phyloP scores from a whole-genome alignment of 2,888 invertebrate species.

The Ernsta delagoae region DNA sequence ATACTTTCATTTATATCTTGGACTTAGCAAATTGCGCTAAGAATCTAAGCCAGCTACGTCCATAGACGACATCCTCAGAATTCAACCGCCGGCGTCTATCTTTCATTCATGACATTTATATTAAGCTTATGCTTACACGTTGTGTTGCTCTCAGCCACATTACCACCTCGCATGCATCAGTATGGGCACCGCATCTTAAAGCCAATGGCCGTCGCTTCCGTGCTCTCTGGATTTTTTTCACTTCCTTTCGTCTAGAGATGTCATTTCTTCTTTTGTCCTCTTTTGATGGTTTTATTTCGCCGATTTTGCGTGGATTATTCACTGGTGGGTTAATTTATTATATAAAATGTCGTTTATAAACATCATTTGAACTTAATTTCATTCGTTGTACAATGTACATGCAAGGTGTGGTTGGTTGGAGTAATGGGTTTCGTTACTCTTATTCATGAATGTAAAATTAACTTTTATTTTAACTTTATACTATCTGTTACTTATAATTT shows the following conservation, averaged over 20 bases:
- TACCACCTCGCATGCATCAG: slow-evolving; percentile 63
- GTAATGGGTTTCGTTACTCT: not conserved
- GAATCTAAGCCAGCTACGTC: not conserved
- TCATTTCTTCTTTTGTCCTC: slow-evolving; percentile 9
- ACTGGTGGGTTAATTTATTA: no score
- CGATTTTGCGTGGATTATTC: slow-evolving; percentile 2
- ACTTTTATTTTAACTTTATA: no score
- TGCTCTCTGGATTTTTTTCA: slow-evolving; percentile 59
- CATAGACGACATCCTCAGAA: slow-evolving; percentile 19
- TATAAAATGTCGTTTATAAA: no score
- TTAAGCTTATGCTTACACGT: slow-evolving; percentile 26
- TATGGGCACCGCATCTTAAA: slow-evolving; percentile 62
- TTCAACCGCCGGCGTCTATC: slow-evolving; percentile 8
- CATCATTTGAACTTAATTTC: not conserved
- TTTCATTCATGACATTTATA: slow-evolving; percentile 25
- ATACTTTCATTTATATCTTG: not conserved
- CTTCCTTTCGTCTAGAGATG: slow-evolving; percentile 56
- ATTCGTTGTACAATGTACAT: not conserved
- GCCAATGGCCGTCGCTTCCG: slow-evolving; percentile 75
- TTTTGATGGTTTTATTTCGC: slow-evolving; percentile 13
- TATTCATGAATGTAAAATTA: no score
- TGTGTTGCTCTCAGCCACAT: slow-evolving; percentile 25
- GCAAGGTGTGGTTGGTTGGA: no score
- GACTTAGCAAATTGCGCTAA: not conserved
- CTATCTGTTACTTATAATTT: not conserved